Base-by-base conservation (phyloP, 2,797 vertebrate genomes). In the Nannoperca australis region DNA sequence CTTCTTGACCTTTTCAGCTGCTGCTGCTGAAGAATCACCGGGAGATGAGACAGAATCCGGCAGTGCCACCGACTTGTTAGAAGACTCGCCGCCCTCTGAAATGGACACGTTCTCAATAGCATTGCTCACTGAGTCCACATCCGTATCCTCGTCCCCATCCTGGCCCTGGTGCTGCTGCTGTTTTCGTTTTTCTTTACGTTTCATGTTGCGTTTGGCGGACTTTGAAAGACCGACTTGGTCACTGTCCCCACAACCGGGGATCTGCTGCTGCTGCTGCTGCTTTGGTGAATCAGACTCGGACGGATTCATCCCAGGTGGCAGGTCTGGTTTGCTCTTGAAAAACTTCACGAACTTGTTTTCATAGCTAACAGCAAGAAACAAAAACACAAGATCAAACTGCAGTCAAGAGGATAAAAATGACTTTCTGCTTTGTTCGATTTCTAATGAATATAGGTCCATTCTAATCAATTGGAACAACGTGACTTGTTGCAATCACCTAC, bases 271-370 rank as follows among this genome's bases (percentile, higher is more conserved):
- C 17, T 95, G 84, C 40, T 95, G 85, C 66, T 91, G 94, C 59
- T 73, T 89, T 4, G 84, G 18, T 0, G 88, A 76, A 0, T 81
- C 64, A 0, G 81, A 34, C 14, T 91, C 62, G 22, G 95, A 7
- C 5, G 94, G 85, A 85, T 66, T 97, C 90, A 99, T 88, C 24
- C 98, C 98, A 0, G 97, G 97, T 0, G 98, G 98, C 30, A 99
- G 93, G 34, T 97, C 97, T 0, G 98, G 97, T 93, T 99, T 99
- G 91, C 97, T 96, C 90, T 97, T 97, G 90, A 99, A 99, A 86
- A 99, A 99, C 93, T 98, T 99, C 27, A 99, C 98, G 63, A 96
- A 98, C 78, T 99, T 99, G 92, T 99, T 99, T 93, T 99, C 98
- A 73, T 99, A 99, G 17, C 95, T 96, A 67, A 75, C 1, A 59